phyloP scores from a whole-genome alignment of 2,113 vertebrate species.

The Agapornis roseicollis region DNA sequence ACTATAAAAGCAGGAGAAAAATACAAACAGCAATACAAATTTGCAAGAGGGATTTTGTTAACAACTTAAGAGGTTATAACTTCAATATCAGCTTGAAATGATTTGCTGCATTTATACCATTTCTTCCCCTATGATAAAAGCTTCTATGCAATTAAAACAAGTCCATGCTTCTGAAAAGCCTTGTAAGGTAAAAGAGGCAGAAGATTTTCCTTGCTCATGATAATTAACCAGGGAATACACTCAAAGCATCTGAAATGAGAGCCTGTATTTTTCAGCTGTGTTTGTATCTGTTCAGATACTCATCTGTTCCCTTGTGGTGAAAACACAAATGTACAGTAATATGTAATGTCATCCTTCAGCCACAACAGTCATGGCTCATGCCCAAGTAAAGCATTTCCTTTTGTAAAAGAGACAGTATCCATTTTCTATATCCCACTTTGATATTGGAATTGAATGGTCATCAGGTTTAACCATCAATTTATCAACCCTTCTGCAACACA shows the following conservation, averaged over 20 bases:
- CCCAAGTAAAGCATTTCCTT: conserved; percentile 6
- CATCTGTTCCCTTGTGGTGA: conserved; percentile 49
- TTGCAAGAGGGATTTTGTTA: neutral
- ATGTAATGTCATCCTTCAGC: conserved; percentile 37
- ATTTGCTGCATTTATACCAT: neutral
- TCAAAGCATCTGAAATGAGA: neutral
- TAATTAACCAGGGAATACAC: neutral
- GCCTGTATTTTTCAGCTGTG: conserved; percentile 27
- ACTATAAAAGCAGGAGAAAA: neutral
- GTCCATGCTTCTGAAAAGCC: neutral
- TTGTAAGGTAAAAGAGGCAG: conserved; percentile 21
- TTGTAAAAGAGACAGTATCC: neutral
- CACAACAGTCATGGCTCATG: conserved; percentile 26
- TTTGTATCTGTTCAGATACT: conserved; percentile 43
- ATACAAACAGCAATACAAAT: neutral
- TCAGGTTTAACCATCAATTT: conserved; percentile 8
- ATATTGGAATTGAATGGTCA: neutral
- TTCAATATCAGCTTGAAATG: neutral
- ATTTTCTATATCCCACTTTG: neutral
- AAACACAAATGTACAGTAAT: conserved; percentile 59
- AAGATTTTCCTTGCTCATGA: neutral
- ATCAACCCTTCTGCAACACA: neutral
- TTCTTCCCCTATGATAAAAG: neutral
- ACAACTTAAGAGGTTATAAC: neutral
- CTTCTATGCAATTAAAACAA: neutral